Percentiles rank a stretch among this genome's conserved stretches.
Evolutionary conservation across 2,113 vertebrate genomes (phyloP).

Genomic region (Channa argus): DNA sequence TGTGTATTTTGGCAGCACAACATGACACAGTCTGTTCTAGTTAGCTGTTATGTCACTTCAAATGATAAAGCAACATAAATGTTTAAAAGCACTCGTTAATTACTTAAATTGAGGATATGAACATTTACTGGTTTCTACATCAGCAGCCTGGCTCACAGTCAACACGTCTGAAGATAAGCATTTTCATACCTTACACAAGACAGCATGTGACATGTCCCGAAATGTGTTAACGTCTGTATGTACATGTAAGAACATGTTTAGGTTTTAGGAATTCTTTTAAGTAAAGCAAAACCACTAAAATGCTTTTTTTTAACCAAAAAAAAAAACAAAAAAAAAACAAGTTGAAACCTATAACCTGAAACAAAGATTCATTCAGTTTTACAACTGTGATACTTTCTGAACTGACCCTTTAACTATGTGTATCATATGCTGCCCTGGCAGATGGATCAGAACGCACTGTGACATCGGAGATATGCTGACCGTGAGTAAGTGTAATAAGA

Average conservation of each 20-base stretch:
- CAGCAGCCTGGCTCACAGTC: background rate
- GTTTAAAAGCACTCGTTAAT: background rate
- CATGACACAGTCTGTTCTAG: conserved; percentile 14
- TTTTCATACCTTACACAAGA: conserved; percentile 11
- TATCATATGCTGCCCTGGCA: conserved; percentile 32
- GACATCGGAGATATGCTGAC: conserved; percentile 22
- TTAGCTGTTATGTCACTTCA: conserved; percentile 1
- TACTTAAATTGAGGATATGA: background rate
- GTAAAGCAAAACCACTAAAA: background rate
- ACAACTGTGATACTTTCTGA: background rate
- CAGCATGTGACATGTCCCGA: background rate
- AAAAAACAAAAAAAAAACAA: too few species aligned
- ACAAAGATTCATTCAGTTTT: background rate
- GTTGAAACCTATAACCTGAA: background rate
- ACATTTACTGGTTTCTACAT: background rate
- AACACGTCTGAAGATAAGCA: conserved; percentile 2
- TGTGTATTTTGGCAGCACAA: conserved; percentile 23
- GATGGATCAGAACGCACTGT: conserved; percentile 7
- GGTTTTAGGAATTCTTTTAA: background rate
- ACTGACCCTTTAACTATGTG: background rate
- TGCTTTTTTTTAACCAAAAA: too few species aligned
- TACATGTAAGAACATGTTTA: background rate
- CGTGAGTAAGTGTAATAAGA: conserved; percentile 8
- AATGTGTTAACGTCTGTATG: background rate
- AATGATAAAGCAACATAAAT: background rate